Evolutionary conservation across 2,113 vertebrate species (phyloP), one percentile per base, ranked within the genome.

Genomic region (Tetraodon nigroviridis): DNA sequence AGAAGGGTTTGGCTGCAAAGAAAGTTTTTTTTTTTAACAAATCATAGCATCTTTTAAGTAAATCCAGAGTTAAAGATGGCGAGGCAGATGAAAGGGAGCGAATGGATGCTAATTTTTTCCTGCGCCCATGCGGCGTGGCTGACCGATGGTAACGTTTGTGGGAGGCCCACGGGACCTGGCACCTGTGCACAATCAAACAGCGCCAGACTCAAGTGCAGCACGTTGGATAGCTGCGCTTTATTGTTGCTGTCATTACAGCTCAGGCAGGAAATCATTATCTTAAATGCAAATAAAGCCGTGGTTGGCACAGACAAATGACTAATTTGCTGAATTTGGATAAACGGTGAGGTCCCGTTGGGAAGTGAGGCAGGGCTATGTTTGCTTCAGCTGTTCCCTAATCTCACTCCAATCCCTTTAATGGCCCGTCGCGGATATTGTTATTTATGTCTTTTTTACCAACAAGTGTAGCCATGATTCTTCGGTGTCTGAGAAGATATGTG

Each of bases 341-440:
- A 49, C 48, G 51, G 27, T 42, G 21, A 61, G 7, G 32, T 48
- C 10, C 21, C 15, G 45, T 27, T 40, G 37, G 50, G 51, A 67
- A 45, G 15, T 14, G 7, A 51, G 67, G 54, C 15, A 18, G 3
- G 18, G 20, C 16, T 45, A n/a, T 56, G 51, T 60, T 73, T 73
- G 56, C 72, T 52, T 44, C 21, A 60, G 62, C 45, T 29, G 21
- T 49, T 61, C 49, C 19, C 42, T 17, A 20, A 54, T 58, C 58
- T 78, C 65, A 56, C 56, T 69, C 37, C 42, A 29, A 32, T 83
- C 71, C 24, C 64, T 69, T 55, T 66, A 22, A 47, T 24, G 58
- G 64, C 45, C 44, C 29, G 27, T 51, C 55, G 37, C 61, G 62
- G 58, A 27, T 22, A 40, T 54, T 47, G 41, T 47, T 16, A 55